A percentile compares a stretch with the other conserved stretches of the same genome.
Conservation (phyloP, 2,113 vertebrate genomes). For the Nothocercus nigrocapillus region DNA sequence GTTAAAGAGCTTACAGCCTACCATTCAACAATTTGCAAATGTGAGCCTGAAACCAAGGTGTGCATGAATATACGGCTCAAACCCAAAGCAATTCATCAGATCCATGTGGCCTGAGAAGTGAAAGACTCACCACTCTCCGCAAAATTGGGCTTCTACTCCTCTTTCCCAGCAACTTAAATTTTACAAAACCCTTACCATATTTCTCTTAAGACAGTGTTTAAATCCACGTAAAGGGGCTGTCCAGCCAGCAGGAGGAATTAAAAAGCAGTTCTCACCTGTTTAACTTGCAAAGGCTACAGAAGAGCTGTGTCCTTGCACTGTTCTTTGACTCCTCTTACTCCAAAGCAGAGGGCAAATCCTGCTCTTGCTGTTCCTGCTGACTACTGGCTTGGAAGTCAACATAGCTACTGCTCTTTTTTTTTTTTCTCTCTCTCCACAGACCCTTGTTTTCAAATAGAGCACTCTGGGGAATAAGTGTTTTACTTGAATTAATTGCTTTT, state of each 20-base stretch:
- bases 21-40: not conserved
- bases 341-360: slow-evolving; percentile 17
- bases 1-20: not conserved
- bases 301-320: not conserved
- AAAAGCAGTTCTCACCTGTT: slow-evolving; percentile 1
- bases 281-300: not conserved
- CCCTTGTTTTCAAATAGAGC: slow-evolving; percentile 14
- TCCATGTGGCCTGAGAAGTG: not conserved
- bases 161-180: not conserved
- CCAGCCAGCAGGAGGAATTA: not conserved
- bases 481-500: slow-evolving; percentile 50
- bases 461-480: slow-evolving; percentile 33
- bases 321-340: not conserved
- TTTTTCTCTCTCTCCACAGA: not conserved
- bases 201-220: not conserved
- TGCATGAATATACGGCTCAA: not conserved
- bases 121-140: not conserved
- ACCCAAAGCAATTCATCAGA: not conserved
- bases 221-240: not conserved
- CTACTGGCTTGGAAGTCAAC: not conserved
- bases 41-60: not conserved
- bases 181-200: not conserved
- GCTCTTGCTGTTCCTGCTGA: not conserved
- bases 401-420: not conserved
- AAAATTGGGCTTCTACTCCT: not conserved